A percentile compares a stretch with the other conserved stretches of the same genome.
Conservation (phyloP, 1,140 invertebrate genomes). For the Uloborus diversus region DNA sequence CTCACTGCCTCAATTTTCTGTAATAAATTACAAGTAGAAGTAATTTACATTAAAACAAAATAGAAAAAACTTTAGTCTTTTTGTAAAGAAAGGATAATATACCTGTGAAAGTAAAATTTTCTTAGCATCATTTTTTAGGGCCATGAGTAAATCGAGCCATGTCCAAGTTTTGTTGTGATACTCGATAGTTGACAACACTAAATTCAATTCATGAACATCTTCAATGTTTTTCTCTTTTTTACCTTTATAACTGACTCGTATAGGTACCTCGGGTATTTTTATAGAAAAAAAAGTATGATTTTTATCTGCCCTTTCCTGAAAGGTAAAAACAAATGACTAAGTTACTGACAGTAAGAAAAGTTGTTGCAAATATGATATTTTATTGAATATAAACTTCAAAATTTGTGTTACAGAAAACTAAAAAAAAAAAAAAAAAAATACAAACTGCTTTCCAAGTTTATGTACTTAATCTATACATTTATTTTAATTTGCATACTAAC, state of each 20-base stretch:
- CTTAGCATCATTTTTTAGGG: conserved; percentile 93
- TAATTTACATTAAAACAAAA: too few species aligned
- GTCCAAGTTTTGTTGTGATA: conserved; percentile 99
- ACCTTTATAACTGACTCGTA: conserved; percentile 95
- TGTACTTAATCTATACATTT: too few species aligned
- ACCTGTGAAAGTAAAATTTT: conserved; percentile 87
- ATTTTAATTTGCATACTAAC: too few species aligned
- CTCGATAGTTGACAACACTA: conserved; percentile 94
- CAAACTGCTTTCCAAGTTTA: not conserved
- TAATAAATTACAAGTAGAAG: too few species aligned
- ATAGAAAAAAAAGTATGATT: conserved; percentile 99
- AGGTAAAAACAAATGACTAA: conserved; percentile 57
- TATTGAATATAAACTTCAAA: not conserved
- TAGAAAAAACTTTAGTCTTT: not conserved
- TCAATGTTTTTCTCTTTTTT: conserved; percentile 98
- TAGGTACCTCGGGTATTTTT: conserved; percentile 94
- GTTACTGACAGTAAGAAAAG: too few species aligned
- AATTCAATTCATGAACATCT: conserved; percentile 91
- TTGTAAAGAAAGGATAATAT: conserved; percentile 27
- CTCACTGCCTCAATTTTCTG: too few species aligned
- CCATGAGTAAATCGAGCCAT: conserved; percentile 96
- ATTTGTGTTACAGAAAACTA: too few species aligned
- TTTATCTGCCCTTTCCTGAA: conserved; percentile 89
- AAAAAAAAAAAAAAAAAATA: too few species aligned
- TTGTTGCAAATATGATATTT: not conserved